Base-by-base conservation (phyloP, 2,113 vertebrate genomes). In the Tricholaema leucomelas region DNA sequence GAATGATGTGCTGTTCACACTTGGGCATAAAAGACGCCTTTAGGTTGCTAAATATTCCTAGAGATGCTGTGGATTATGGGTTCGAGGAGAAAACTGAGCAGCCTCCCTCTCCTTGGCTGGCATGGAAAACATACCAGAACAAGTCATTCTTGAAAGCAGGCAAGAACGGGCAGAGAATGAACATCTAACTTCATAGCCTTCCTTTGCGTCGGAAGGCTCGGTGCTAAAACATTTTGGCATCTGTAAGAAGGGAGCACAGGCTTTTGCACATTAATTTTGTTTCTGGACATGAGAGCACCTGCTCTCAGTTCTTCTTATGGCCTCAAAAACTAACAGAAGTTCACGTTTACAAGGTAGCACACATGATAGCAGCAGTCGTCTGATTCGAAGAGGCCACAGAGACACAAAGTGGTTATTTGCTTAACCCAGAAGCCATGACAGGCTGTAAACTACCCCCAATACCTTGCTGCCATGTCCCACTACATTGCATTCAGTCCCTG, bases 401-500 rank as follows among this genome's bases (percentile, higher is more conserved):
- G 35, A 52, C 30, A 33, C 0, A 2, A 48, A 21, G 25, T 1
- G 0, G 12, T 4, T 50, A 19, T 40, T 72, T 60, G 63, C n/a
- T 33, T 65, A 72, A 31, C 25, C 21, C 73, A 31, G n/a, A 42
- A 70, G 40, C 48, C 7, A 2, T 25, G 48, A 25, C 48, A 50
- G 48, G 48, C 12, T 24, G 23, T 50, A 24, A 50, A 8, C 10
- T 17, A 67, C 14, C 28, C 44, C 9, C 18, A 11, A 4, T 11
- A 12, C 52, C 77, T 65, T 4, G 1, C 35, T 64, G n/a, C 13
- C 15, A 8, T 8, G 3, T 8, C 23, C 36, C 35, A 40, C 17
- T 9, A 2, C 13, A 21, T 2, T 8, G 19, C 56, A 30, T 4
- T 27, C 40, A 33, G 33, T 5, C 21, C 30, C 38, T 31, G 54